Base-by-base conservation (phyloP, 2,797 vertebrate species). In the Gambusia yucatana region DNA sequence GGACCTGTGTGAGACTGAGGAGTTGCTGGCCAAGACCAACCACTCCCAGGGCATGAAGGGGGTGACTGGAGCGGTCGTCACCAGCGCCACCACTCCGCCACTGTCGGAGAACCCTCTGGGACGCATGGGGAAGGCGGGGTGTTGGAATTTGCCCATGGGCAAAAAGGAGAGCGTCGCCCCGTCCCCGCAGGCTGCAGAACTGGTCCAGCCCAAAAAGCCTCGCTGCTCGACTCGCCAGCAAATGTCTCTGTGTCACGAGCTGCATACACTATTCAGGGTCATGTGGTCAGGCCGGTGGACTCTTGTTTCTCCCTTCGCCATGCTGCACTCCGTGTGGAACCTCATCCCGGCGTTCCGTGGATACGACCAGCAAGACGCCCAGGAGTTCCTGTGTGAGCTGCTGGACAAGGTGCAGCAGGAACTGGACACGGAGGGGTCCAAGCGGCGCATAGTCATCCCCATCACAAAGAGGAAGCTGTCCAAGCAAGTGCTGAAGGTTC, bases 211-310 rank as follows among this genome's bases (percentile, higher is more conserved):
- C 92, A 98, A 98, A 95, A 97, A 98, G 94, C 96, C 97, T 1
- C 96, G 97, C 78, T 97, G 97, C 33, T 96, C 96, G 46, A 90
- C 95, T 71, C 95, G 96, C 86, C 98, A 98, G 95, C 97, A 98
- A 95, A 97, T 98, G 94, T 99, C 98, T 75, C 96, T 99, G 82
- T 99, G 98, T 92, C 98, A 98, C 22, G 98, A 99, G 91, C 93
- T 99, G 90, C 98, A 99, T 95, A 99, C 98, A 1, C 97, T 99
- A 67, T 99, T 99, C 95, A 96, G 98, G 92, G 98, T 99, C 93
- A 99, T 99, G 98, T 99, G 98, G 98, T 99, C 98, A 0, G 98
- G 98, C 75, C 97, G 97, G 84, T 99, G 98, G 98, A 97, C 98
- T 1, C 92, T 99, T 59, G 98, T 99, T 72, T 99, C 98, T 0